phyloP scores from a whole-genome alignment of 2,888 invertebrate genomes.

The Orthosia gothica region DNA sequence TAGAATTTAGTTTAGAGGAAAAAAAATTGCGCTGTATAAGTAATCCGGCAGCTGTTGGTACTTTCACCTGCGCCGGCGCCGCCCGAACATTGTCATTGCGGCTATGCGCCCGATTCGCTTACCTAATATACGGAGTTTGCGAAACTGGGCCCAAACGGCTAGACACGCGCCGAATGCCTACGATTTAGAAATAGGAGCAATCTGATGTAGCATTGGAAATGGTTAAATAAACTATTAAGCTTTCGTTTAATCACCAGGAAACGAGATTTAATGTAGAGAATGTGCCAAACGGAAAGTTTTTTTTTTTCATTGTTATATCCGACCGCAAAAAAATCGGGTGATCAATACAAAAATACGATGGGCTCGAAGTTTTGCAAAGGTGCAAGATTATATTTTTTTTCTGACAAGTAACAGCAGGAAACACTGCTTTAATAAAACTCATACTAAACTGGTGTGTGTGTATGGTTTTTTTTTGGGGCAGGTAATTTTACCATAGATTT shows the following conservation, averaged over 20 bases:
- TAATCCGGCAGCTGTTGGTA: slow-evolving; percentile 78
- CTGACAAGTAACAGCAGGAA: slow-evolving; percentile 35
- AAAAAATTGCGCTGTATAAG: slow-evolving; percentile 66
- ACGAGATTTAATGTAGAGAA: slow-evolving; percentile 20
- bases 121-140: slow-evolving; percentile 86
- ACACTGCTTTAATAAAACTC: slow-evolving; percentile 35
- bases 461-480: not conserved
- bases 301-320: slow-evolving; percentile 7
- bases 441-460: slow-evolving; percentile 36
- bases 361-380: slow-evolving; percentile 35
- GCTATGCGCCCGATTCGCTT: slow-evolving; percentile 84
- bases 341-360: slow-evolving; percentile 21
- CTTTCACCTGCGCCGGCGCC: slow-evolving; percentile 83
- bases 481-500: slow-evolving; percentile 9
- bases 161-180: slow-evolving; percentile 77
- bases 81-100: slow-evolving; percentile 85
- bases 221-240: slow-evolving; percentile 8
- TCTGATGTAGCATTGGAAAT: slow-evolving; percentile 58
- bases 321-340: slow-evolving; percentile 20
- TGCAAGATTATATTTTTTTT: slow-evolving; percentile 46
- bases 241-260: slow-evolving; percentile 20
- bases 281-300: not conserved
- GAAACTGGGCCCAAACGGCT: slow-evolving; percentile 81
- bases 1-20: slow-evolving; percentile 50
- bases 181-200: slow-evolving; percentile 74